Conservation (phyloP, 2,113 vertebrate species). For the Serinus canaria region DNA sequence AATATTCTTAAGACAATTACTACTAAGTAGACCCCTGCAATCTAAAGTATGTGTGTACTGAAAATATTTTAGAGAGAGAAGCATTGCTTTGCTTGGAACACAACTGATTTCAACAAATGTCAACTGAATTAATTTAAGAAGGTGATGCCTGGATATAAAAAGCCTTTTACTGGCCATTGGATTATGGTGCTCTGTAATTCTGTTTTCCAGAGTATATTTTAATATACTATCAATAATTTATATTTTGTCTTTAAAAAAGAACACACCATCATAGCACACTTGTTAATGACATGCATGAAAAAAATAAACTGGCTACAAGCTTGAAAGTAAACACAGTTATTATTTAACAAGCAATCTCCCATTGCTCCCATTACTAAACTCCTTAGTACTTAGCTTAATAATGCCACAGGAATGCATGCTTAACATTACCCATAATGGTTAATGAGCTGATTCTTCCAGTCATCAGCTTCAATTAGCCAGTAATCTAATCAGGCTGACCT, state of each 20-base stretch:
- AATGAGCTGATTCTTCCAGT: constrained; percentile 35
- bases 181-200: not conserved
- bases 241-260: not conserved
- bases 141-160: not conserved
- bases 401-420: not conserved
- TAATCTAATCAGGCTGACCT: not conserved
- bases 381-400: constrained; percentile 20
- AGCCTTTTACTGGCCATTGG: not conserved
- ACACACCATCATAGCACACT: not conserved
- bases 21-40: not conserved
- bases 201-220: not conserved
- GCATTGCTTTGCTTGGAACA: not conserved
- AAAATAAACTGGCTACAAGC: not conserved
- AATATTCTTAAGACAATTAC: not conserved
- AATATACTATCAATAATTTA: not conserved
- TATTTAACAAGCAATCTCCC: not conserved
- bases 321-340: not conserved
- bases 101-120: not conserved
- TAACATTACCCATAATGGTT: not conserved
- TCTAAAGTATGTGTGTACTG: not conserved
- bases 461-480: constrained; percentile 3
- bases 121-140: not conserved
- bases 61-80: not conserved
- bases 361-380: not conserved
- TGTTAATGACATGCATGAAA: not conserved